Evolutionary conservation across 2,888 invertebrate species (phyloP), one percentile per base, ranked within the genome.

Genomic region (Leistus spinibarbis): DNA sequence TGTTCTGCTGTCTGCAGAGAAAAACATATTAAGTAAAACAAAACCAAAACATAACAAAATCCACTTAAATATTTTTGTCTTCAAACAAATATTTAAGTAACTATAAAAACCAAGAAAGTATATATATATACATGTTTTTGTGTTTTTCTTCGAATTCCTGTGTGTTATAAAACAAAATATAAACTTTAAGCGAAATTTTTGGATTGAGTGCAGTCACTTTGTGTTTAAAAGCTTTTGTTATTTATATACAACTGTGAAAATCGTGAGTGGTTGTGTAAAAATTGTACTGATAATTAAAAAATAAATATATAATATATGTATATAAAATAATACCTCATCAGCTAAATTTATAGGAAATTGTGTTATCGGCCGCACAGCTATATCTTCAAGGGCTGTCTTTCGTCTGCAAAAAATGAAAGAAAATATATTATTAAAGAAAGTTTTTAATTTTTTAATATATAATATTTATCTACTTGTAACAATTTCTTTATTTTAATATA

Each of bases 281-380:
- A 60, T 19, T 16, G 60, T 40, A 13, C 13, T 40, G 40, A 40
- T 10, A 40, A 2, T 40, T 40, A 2, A 40, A 40, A 40, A 40
- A 40, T n/a, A n/a, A n/a, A n/a, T n/a, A n/a, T n/a, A n/a, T n/a
- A n/a, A 5, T 7, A 40, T 40, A 5, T 40, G 13, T 40, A 40
- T 40, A 3, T 60, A 57, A 16, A 70, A 16, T 19, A 89, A 89
- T 84, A 93, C 93, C 90, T 95, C 95, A 85, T 95, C 95, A 81
- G 94, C 93, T 75, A 95, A 86, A n/a, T 91, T 90, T 24, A 93
- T 89, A 20, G 96, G 96, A 84, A 96, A 97, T 84, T 93, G 94
- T 22, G 92, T 92, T 69, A 96, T 89, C 7, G 96, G 95, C 83
- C 94, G 95, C 27, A 97, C 96, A n/a, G 96, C 96, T 77, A 96